Conservation (phyloP, 2,888 invertebrate genomes). For the Silvanus unidentatus region DNA sequence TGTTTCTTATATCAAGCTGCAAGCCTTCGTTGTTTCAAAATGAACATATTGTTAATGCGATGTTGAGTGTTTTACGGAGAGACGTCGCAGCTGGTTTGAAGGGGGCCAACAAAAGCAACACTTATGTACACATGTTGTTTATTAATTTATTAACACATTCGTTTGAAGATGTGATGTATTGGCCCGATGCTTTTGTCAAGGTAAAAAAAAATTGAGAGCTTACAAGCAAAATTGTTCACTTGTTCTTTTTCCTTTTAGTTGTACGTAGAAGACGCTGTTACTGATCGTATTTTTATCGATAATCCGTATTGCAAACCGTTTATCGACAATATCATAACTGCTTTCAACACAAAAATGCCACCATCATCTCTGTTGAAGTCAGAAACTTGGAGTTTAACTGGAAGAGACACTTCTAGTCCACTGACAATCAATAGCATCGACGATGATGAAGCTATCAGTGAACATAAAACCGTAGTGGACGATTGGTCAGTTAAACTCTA, state of each 20-base stretch:
- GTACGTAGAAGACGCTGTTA: slow-evolving; percentile 90
- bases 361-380: slow-evolving; percentile 64
- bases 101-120: slow-evolving; percentile 63
- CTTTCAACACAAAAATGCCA: slow-evolving; percentile 74
- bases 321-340: slow-evolving; percentile 84
- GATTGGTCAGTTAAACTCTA: slow-evolving; percentile 48
- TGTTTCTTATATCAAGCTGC: slow-evolving; percentile 76
- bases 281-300: slow-evolving; percentile 92
- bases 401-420: slow-evolving; percentile 44
- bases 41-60: slow-evolving; percentile 68
- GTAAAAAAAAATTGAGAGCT: slow-evolving; percentile 44
- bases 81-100: slow-evolving; percentile 68
- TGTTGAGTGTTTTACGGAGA: slow-evolving; percentile 75
- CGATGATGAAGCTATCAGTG: slow-evolving; percentile 48
- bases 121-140: slow-evolving; percentile 72
- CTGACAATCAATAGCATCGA: slow-evolving; percentile 51
- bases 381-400: slow-evolving; percentile 53
- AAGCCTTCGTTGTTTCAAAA: slow-evolving; percentile 71
- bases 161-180: slow-evolving; percentile 73
- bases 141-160: slow-evolving; percentile 80
- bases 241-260: slow-evolving; percentile 62
- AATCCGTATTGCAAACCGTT: slow-evolving; percentile 84
- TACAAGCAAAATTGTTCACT: slow-evolving; percentile 1
- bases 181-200: slow-evolving; percentile 91
- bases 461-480: slow-evolving; percentile 44